Evolutionary conservation across 2,888 invertebrate species (phyloP).

Genomic region (Antheraea yamamai): DNA sequence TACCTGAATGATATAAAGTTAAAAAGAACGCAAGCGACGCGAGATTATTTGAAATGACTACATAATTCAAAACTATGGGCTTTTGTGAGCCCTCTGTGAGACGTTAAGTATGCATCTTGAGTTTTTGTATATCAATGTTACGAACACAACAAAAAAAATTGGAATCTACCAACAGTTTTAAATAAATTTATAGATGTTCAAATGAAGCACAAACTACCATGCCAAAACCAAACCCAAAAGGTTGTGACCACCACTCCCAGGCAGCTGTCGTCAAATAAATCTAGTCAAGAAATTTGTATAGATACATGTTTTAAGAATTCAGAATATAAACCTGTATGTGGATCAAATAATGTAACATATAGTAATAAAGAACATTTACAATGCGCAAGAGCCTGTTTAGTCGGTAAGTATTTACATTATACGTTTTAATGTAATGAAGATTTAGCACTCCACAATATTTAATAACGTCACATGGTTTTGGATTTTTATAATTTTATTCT

Average conservation of each 20-base stretch:
- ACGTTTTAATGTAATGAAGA: neutral
- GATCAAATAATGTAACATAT: slow-evolving; percentile 1
- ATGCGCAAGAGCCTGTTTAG: neutral
- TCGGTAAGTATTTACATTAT: slow-evolving; percentile 1
- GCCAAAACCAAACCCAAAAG: neutral
- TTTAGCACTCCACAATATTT: no score
- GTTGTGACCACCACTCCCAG: neutral
- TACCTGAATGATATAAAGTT: no score
- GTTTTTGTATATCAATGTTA: no score
- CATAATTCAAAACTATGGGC: no score
- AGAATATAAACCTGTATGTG: neutral
- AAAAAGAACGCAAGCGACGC: no score
- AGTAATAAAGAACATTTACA: neutral
- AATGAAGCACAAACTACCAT: neutral
- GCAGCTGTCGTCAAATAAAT: neutral
- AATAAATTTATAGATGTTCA: neutral
- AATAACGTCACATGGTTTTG: no score
- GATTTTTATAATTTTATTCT: no score
- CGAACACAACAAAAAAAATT: no score
- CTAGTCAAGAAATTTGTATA: neutral
- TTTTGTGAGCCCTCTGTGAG: no score
- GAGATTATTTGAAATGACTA: no score
- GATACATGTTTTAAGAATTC: neutral
- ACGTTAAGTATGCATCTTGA: no score
- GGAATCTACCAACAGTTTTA: no score